These are phyloP conservation scores for Arctia plantaginis DNA, from an alignment of 2,888 invertebrate species.

Conservation along the genomic window DNA sequence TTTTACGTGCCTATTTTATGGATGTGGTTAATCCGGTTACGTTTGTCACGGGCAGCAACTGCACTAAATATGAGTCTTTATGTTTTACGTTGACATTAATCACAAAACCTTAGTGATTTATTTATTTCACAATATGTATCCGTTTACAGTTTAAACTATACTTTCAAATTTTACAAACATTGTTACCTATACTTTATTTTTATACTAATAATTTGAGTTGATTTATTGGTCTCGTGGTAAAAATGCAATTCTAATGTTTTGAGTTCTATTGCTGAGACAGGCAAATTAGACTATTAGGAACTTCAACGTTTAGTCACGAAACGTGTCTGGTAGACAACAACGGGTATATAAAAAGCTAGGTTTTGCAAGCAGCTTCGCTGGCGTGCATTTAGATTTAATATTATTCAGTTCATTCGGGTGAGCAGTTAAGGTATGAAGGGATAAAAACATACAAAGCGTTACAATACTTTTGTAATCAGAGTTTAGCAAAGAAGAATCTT, in stretches of 20 bases:
- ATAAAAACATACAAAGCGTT: not conserved
- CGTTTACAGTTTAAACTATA: constrained; percentile 67
- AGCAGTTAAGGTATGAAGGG: no score
- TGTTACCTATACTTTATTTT: not conserved
- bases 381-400: not conserved
- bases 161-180: constrained; percentile 61
- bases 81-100: constrained; percentile 82
- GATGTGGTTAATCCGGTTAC: constrained; percentile 65
- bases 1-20: constrained; percentile 70
- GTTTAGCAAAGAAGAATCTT: not conserved
- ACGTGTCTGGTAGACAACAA: no score
- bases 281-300: not conserved
- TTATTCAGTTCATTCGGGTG: not conserved
- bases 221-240: not conserved
- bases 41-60: constrained; percentile 70
- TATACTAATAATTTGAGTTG: not conserved
- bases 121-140: constrained; percentile 67
- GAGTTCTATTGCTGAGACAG: not conserved
- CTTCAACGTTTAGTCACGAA: not conserved
- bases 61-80: constrained; percentile 84
- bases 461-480: not conserved
- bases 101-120: constrained; percentile 83
- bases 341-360: not conserved
- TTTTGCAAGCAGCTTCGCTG: not conserved
- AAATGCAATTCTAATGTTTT: not conserved